Percentiles rank a stretch among this genome's conserved stretches.
These are phyloP conservation scores for Actias luna DNA, from an alignment of 2,888 invertebrate genomes.

Conservation along the genomic window DNA sequence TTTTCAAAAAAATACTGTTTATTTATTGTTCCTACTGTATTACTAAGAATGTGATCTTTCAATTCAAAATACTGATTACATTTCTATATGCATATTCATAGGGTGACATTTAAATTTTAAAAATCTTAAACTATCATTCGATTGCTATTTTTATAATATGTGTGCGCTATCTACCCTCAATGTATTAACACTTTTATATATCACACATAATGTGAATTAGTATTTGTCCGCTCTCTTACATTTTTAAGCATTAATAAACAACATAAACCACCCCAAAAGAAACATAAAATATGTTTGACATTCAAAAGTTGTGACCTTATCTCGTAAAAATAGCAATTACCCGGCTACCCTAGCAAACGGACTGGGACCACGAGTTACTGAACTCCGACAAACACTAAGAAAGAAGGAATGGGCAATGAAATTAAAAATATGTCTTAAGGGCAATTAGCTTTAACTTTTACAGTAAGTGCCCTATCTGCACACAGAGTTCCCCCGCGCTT, in stretches of 20 bases:
- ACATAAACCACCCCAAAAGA: conserved; percentile 17
- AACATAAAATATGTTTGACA: conserved; percentile 75
- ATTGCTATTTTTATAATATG: neutral
- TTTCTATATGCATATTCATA: too few species aligned
- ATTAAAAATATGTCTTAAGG: conserved; percentile 84
- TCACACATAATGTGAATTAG: neutral
- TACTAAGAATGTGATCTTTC: too few species aligned
- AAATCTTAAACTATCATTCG: too few species aligned
- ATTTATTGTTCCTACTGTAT: too few species aligned
- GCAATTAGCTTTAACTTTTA: conserved; percentile 83
- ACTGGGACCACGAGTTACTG: conserved; percentile 60
- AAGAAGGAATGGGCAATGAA: conserved; percentile 80
- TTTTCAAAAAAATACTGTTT: too few species aligned
- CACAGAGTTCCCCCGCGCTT: conserved; percentile 64
- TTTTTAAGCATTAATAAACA: conserved; percentile 12
- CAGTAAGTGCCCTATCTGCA: conserved; percentile 79
- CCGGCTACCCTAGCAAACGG: conserved; percentile 66
- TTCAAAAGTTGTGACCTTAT: conserved; percentile 77
- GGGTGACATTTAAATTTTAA: too few species aligned
- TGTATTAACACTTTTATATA: neutral
- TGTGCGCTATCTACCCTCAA: neutral
- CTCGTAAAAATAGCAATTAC: conserved; percentile 79
- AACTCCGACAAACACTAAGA: conserved; percentile 74
- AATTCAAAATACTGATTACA: too few species aligned
- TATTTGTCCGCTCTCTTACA: neutral